Conservation (phyloP, 2,888 invertebrate species). For the Clepsis dumicolana region DNA sequence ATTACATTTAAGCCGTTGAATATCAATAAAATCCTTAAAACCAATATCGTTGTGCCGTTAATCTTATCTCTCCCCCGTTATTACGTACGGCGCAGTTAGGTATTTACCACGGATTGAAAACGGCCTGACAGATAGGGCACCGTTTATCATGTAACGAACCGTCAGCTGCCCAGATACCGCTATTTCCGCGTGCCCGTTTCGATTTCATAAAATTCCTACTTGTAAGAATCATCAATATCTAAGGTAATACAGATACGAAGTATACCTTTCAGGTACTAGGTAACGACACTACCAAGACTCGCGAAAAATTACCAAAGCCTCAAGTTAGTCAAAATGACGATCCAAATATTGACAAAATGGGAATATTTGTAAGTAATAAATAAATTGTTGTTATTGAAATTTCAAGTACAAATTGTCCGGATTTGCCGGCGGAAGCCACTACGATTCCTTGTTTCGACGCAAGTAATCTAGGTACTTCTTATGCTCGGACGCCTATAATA, state of each 20-base stretch:
- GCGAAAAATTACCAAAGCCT: no score
- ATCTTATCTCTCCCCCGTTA: conserved; percentile 62
- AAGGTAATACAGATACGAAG: background rate
- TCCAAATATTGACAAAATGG: no score
- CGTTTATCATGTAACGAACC: conserved; percentile 37
- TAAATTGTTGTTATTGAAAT: no score
- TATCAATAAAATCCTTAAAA: conserved; percentile 30
- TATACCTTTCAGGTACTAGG: background rate
- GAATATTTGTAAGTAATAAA: no score
- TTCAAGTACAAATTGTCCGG: no score
- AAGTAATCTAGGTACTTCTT: no score
- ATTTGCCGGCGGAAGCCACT: no score
- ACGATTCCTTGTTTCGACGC: no score
- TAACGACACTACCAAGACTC: no score
- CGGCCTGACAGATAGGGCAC: conserved; percentile 17
- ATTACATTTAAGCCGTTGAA: background rate
- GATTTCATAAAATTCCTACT: conserved; percentile 25
- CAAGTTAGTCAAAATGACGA: no score
- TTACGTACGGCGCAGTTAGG: conserved; percentile 43
- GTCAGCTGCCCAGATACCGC: conserved; percentile 18
- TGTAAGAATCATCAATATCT: background rate
- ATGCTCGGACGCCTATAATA: no score
- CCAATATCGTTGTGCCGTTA: conserved; percentile 56
- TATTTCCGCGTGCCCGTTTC: conserved; percentile 39
- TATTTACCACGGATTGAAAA: background rate